These are phyloP conservation scores for Aphidius gifuensis DNA, from an alignment of 1,140 invertebrate species.

Conservation along the genomic window DNA sequence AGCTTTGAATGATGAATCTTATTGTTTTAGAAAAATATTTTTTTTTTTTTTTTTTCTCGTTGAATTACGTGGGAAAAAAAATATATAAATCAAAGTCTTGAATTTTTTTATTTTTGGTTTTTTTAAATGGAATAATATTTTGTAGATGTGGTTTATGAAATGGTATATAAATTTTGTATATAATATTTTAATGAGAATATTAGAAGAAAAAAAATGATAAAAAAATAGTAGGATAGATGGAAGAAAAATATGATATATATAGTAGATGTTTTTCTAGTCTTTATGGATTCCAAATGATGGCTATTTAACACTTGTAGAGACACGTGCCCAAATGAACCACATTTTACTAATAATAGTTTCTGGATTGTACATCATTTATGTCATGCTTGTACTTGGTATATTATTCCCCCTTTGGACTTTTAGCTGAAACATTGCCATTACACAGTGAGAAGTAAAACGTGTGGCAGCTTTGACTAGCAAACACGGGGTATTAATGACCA, in stretches of 20 bases:
- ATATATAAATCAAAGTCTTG: neutral
- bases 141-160: neutral
- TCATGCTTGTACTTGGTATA: neutral
- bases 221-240: neutral
- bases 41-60: constrained; percentile 12
- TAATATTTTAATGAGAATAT: neutral
- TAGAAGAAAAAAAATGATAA: neutral
- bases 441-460: constrained; percentile 8
- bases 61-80: constrained; percentile 16
- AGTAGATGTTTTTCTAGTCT: constrained; percentile 20
- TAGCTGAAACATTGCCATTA: constrained; percentile 5
- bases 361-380: constrained; percentile 28
- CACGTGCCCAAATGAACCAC: constrained; percentile 43
- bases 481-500: constrained; percentile 29
- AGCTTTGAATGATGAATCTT: neutral
- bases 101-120: neutral
- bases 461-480: constrained; percentile 21
- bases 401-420: constrained; percentile 4
- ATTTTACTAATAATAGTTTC: constrained; percentile 42
- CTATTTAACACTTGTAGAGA: constrained; percentile 41
- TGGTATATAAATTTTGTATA: neutral
- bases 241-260: neutral
- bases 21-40: neutral
- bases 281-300: constrained; percentile 39
- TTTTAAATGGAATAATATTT: too few relatives aligned